phyloP scores from a whole-genome alignment of 2,797 vertebrate species.

The Mormyrus proboscirostris region DNA sequence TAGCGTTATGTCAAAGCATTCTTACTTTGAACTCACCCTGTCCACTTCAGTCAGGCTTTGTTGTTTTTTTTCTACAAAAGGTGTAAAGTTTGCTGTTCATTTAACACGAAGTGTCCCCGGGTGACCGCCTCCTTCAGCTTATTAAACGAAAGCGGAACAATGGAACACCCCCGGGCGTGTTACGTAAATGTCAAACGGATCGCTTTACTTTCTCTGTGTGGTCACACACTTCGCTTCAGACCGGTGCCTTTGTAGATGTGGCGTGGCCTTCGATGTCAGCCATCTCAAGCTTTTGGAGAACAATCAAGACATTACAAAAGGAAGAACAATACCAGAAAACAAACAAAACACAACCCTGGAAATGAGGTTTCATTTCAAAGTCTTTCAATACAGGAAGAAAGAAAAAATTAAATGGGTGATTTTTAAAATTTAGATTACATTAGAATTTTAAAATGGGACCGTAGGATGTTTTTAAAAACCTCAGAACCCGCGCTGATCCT shows the following conservation, averaged over 20 bases:
- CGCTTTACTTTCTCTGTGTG: constrained; percentile 35
- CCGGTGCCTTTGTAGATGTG: constrained; percentile 25
- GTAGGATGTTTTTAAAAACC: constrained; percentile 35
- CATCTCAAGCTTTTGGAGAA: constrained; percentile 48
- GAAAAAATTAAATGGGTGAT: background rate
- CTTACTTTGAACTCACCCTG: background rate
- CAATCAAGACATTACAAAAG: constrained; percentile 45
- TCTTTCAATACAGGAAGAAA: constrained; percentile 34
- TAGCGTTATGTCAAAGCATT: background rate
- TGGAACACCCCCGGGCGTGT: constrained; percentile 22
- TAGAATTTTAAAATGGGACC: constrained; percentile 26
- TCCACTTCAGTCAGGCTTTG: background rate
- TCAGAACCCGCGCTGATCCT: constrained; percentile 35
- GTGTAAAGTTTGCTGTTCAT: constrained; percentile 29
- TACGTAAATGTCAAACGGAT: constrained; percentile 34
- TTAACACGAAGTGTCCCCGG: constrained; percentile 29
- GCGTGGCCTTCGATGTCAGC: constrained; percentile 34
- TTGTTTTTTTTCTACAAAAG: background rate
- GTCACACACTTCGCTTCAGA: constrained; percentile 37
- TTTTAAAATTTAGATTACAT: background rate
- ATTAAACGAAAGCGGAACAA: constrained; percentile 27
- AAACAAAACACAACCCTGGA: background rate
- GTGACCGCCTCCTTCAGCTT: constrained; percentile 26
- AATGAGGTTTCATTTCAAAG: background rate
- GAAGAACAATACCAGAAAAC: background rate